Base-by-base conservation (phyloP, 2,113 vertebrate species). In the Nothoprocta perdicaria region DNA sequence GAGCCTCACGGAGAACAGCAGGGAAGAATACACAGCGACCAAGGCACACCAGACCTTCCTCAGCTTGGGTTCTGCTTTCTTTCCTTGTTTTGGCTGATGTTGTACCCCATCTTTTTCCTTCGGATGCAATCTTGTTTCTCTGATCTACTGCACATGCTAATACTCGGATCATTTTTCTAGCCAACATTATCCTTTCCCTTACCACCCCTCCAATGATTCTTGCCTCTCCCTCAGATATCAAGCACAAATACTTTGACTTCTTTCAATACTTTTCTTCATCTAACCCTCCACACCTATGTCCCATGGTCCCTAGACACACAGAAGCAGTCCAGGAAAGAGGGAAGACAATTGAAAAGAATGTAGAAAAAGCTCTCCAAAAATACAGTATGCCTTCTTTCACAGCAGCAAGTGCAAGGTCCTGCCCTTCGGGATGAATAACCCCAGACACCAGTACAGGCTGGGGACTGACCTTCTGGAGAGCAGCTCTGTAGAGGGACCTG, bases 1-100 rank as follows among this genome's bases (percentile, higher is more conserved):
- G 0, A 4, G 10, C 19, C 17, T 12, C 10, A 4, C 0, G 7
- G 52, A 31, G 7, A 60, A 24, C 0, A 7, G 21, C 24, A 62
- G 66, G 10, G 22, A 61, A 72, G 6, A 45, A 26, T 22, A 48
- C 21, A 46, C 5, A 10, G 23, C 17, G 29, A 71, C 80, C 45
- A 69, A 66, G 13, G 10, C 24, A 67, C 0, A 53, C 29, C 74
- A 80, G 22, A 13, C 57, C 6, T 75, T 79, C 14, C 43, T 81
- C 33, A 78, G 58, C 61, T 2, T 71, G 41, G 21, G 29, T 90
- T 22, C 45, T 72, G 40, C 41, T 82, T 79, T 48, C 10, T 46
- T 75, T 94, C 29, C 46, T 85, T 4, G 4, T 43, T 50, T 53
- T 73, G 33, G 62, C 2, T 65, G 26, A 77, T 14, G 8, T 15